These are phyloP conservation scores for Microcebus lehilahytsara DNA, from an alignment of 2,113 vertebrate genomes.

Conservation along the genomic window DNA sequence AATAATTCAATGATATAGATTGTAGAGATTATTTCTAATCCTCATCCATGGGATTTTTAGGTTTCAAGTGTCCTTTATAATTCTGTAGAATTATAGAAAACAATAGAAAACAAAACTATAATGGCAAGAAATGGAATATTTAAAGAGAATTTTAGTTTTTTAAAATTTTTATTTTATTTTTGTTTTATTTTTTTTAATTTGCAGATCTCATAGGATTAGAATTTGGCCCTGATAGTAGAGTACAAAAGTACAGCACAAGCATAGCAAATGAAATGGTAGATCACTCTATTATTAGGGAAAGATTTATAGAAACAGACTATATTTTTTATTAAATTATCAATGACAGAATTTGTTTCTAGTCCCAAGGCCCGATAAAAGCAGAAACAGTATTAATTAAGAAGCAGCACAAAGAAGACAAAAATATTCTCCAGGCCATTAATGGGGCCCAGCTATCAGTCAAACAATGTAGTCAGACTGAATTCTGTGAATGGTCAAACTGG, in stretches of 20 bases:
- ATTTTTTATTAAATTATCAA: conserved; percentile 32
- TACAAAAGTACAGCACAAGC: not conserved
- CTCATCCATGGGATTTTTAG: not conserved
- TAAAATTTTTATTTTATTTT: not conserved
- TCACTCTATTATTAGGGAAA: conserved; percentile 4
- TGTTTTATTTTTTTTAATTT: not conserved
- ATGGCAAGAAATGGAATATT: not conserved
- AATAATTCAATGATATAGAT: not conserved
- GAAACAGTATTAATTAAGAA: not conserved
- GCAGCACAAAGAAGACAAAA: not conserved
- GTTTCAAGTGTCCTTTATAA: not conserved
- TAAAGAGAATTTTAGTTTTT: not conserved
- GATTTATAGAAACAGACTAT: not conserved
- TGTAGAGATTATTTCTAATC: not conserved
- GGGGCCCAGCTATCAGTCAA: not conserved
- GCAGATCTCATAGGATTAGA: conserved; percentile 41
- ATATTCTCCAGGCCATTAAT: not conserved
- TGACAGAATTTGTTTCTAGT: not conserved
- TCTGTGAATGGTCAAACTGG: not conserved
- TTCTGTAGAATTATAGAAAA: not conserved
- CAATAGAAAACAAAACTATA: not conserved
- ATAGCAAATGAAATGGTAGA: not conserved
- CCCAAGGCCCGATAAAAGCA: not conserved
- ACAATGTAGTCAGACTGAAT: not conserved
- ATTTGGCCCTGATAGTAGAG: conserved; percentile 32